Conservation (phyloP, 2,797 vertebrate species). For the Mus minutoides region DNA sequence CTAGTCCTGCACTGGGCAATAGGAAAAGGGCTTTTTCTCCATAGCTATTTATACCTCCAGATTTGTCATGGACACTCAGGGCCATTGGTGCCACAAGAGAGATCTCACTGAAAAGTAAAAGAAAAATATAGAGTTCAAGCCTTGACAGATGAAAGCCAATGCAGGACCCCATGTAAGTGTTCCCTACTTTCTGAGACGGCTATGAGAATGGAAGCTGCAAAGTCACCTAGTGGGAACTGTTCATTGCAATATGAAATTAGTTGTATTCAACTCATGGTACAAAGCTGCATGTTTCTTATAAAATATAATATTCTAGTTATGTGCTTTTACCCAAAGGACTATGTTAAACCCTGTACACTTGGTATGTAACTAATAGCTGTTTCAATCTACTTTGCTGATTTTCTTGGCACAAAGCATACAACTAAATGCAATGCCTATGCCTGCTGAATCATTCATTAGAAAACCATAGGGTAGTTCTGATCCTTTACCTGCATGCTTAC, state of each 20-base stretch:
- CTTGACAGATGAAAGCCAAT: neutral
- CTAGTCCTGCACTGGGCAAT: neutral
- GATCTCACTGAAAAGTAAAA: conserved; percentile 62
- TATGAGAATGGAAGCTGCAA: conserved; percentile 21
- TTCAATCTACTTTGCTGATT: neutral
- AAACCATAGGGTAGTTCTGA: neutral
- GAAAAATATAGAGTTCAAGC: conserved; percentile 54
- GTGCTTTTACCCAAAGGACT: neutral
- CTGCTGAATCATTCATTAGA: neutral
- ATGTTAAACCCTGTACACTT: neutral
- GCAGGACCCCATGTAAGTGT: conserved; percentile 54
- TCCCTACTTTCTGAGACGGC: conserved; percentile 7
- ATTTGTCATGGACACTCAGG: conserved; percentile 35
- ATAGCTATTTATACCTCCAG: conserved; percentile 37
- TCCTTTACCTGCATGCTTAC: neutral
- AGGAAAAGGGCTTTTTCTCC: neutral
- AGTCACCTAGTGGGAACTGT: neutral
- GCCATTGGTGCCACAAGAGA: conserved; percentile 53
- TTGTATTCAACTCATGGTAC: neutral
- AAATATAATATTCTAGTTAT: neutral
- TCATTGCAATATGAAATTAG: neutral
- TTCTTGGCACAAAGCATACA: neutral
- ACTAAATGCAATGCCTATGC: neutral
- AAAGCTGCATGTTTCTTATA: neutral
- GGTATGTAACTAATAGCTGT: neutral